phyloP scores from a whole-genome alignment of 64 coral and sea anemone genomes.

The Acropora yongei region DNA sequence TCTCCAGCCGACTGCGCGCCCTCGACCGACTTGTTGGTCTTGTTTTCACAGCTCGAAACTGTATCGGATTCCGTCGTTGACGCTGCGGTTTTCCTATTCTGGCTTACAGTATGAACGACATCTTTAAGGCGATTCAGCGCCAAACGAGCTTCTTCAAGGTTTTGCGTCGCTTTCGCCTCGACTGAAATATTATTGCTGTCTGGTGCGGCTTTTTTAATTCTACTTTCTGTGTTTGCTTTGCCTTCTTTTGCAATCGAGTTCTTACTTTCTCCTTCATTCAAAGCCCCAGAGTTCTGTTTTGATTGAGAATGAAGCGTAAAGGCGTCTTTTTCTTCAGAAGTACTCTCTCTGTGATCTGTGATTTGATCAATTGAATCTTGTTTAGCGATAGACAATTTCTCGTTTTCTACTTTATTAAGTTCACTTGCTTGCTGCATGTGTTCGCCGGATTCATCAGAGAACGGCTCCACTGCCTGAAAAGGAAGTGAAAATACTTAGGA shows the following conservation, averaged over 20 bases:
- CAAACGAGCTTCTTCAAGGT: slow-evolving; percentile 12
- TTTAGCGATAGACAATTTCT: not conserved
- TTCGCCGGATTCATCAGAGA: not conserved
- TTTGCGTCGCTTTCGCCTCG: slow-evolving; percentile 1
- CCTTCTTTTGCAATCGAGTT: not conserved
- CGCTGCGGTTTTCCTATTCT: not conserved
- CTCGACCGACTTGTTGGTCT: not conserved
- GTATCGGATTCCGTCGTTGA: not conserved
- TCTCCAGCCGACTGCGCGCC: not conserved
- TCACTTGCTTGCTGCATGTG: not conserved
- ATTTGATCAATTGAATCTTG: not conserved
- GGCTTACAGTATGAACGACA: slow-evolving; percentile 5
- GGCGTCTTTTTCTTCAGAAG: not conserved
- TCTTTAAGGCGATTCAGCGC: slow-evolving; percentile 1
- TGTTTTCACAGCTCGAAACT: not conserved
- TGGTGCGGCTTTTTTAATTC: not conserved
- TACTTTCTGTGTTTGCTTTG: not conserved
- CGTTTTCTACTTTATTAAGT: not conserved
- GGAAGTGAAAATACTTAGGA: not conserved
- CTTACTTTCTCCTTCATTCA: not conserved
- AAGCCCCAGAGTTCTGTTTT: not conserved
- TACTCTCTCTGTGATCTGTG: not conserved
- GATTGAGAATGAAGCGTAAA: not conserved
- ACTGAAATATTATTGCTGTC: not conserved
- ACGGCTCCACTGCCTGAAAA: not conserved